Percentiles rank a stretch among this genome's conserved stretches.
These are phyloP conservation scores for Probaryconus sp. DNA, from an alignment of 1,140 invertebrate species.

Conservation along the genomic window DNA sequence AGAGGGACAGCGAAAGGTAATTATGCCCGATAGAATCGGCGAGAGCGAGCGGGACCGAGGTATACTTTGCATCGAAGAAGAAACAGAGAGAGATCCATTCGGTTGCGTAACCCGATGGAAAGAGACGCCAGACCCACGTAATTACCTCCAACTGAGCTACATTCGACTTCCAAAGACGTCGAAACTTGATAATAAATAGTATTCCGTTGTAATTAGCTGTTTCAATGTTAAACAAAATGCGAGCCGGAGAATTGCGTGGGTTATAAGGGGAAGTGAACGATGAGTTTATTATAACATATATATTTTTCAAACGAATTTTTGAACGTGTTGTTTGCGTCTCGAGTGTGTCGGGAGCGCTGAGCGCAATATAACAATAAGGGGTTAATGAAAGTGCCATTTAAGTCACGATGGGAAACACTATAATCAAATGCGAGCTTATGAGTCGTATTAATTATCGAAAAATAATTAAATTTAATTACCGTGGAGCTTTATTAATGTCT, in stretches of 20 bases:
- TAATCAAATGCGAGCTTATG: slow-evolving; percentile 16
- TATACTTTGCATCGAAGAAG: slow-evolving; percentile 72
- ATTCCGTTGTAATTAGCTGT: slow-evolving; percentile 73
- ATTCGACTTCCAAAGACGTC: slow-evolving; percentile 76
- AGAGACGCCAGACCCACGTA: slow-evolving; percentile 73
- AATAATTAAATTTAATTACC: slow-evolving; percentile 18
- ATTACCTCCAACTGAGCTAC: slow-evolving; percentile 78
- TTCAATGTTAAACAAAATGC: slow-evolving; percentile 40
- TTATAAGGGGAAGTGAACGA: too few species aligned
- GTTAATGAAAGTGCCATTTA: slow-evolving; percentile 57
- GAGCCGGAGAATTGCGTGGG: slow-evolving; percentile 13
- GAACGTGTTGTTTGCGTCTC: not conserved
- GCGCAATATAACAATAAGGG: slow-evolving; percentile 1
- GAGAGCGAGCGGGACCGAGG: slow-evolving; percentile 67
- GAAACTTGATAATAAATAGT: slow-evolving; percentile 78
- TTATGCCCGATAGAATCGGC: slow-evolving; percentile 77
- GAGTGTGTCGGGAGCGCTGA: not conserved
- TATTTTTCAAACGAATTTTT: slow-evolving; percentile 8
- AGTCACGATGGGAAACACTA: not conserved
- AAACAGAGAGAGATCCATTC: slow-evolving; percentile 62
- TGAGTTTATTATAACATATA: slow-evolving; percentile 23
- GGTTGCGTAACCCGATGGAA: slow-evolving; percentile 25
- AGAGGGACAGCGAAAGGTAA: slow-evolving; percentile 78
- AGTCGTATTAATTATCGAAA: slow-evolving; percentile 32
- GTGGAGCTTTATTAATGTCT: slow-evolving; percentile 9